Evolutionary conservation across 2,888 invertebrate species (phyloP).

Genomic region (Dromius quadrimaculatus): DNA sequence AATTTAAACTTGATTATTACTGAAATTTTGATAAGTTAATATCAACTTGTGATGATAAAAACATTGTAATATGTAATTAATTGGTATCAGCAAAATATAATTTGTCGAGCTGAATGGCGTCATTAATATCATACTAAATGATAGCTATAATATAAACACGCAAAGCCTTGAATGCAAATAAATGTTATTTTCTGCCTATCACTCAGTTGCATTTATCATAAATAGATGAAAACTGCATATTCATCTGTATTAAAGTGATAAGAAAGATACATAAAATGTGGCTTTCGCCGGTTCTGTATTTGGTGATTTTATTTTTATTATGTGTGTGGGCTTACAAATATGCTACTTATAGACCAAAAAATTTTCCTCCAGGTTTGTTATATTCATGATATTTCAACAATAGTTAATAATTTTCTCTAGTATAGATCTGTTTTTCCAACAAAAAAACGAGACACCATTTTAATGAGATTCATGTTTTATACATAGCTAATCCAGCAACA

Average conservation of each 20-base stretch:
- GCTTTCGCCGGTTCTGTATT: conserved; percentile 35
- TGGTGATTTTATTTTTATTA: conserved; percentile 24
- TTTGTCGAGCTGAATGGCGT: conserved; percentile 4
- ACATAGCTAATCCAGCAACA: too few relatives aligned
- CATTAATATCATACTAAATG: neutral
- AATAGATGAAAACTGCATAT: neutral
- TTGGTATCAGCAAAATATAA: neutral
- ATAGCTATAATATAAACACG: conserved; percentile 1
- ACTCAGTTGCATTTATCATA: neutral
- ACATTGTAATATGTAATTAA: too few relatives aligned
- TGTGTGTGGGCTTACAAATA: conserved; percentile 28
- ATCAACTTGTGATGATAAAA: too few relatives aligned
- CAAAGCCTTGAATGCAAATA: neutral
- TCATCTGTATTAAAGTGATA: neutral
- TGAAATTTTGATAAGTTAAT: too few relatives aligned
- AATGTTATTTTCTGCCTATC: conserved; percentile 4
- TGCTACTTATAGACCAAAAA: conserved; percentile 44
- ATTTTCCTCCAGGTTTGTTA: conserved; percentile 49
- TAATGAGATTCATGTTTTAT: too few relatives aligned
- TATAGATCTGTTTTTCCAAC: too few relatives aligned
- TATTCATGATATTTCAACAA: too few relatives aligned
- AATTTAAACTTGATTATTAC: too few relatives aligned
- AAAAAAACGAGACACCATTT: too few relatives aligned
- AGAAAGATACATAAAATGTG: conserved; percentile 23
- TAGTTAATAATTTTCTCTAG: too few relatives aligned